Percentiles rank a stretch among this genome's conserved stretches.
Conservation (phyloP, 1,140 invertebrate species). For the Sycobia sp. region DNA sequence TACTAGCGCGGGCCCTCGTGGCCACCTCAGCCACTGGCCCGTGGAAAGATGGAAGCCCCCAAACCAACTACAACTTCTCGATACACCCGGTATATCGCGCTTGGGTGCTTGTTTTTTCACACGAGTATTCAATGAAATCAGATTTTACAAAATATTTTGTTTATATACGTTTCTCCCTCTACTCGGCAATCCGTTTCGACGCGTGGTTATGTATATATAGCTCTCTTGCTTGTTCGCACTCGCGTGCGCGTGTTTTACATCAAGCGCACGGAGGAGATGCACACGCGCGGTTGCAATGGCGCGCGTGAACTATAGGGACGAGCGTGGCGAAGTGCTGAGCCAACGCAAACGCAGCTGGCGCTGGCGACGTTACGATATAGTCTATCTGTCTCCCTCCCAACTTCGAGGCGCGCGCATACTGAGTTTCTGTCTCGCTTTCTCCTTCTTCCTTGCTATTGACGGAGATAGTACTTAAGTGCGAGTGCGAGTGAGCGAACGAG, state of each 20-base stretch:
- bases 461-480: no score
- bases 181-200: no score
- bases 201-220: neutral
- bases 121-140: no score
- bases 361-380: neutral
- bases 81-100: neutral
- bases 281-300: slow-evolving; percentile 26
- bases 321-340: slow-evolving; percentile 14
- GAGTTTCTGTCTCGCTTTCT: neutral
- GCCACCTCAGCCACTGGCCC: slow-evolving; percentile 2
- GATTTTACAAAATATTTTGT: no score
- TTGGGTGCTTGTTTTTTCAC: no score
- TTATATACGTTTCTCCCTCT: no score
- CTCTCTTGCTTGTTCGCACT: neutral
- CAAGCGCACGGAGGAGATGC: slow-evolving; percentile 5
- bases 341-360: slow-evolving; percentile 3
- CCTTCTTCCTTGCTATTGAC: slow-evolving; percentile 19
- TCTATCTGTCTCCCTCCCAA: neutral
- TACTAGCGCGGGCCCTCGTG: slow-evolving; percentile 2
- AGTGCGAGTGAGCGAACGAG: neutral
- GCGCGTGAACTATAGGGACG: slow-evolving; percentile 32
- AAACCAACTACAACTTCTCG: neutral
- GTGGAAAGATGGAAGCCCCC: neutral
- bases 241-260: neutral
- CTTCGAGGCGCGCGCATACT: slow-evolving; percentile 2